A percentile compares a stretch with the other conserved stretches of the same genome.
Evolutionary conservation across 2,797 vertebrate genomes (phyloP).

Genomic region (Siniperca undulata): DNA sequence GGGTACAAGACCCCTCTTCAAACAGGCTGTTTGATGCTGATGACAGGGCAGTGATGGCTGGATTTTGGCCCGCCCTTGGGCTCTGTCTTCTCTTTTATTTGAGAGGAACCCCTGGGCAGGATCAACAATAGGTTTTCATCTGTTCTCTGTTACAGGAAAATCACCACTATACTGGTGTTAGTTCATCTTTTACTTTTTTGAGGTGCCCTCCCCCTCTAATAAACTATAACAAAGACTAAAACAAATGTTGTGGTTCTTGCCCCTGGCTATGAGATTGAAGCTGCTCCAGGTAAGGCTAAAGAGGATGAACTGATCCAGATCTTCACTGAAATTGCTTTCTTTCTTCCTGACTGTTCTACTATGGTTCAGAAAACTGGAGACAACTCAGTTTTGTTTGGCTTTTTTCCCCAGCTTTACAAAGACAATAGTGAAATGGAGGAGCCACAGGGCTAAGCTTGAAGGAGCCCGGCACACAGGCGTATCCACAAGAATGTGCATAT

Average conservation of each 20-base stretch:
- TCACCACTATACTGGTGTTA: constrained; percentile 49
- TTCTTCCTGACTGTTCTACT: constrained; percentile 33
- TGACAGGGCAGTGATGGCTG: constrained; percentile 82
- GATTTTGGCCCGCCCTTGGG: constrained; percentile 68
- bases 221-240: constrained; percentile 9
- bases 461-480: constrained; percentile 10
- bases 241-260: constrained; percentile 29
- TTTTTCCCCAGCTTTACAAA: constrained; percentile 33
- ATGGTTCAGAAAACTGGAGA: constrained; percentile 35
- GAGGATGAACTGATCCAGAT: constrained; percentile 39
- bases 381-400: constrained; percentile 38
- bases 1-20: constrained; percentile 80
- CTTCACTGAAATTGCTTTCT: constrained; percentile 7
- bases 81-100: constrained; percentile 74
- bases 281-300: neutral
- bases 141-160: constrained; percentile 63
- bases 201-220: constrained; percentile 12
- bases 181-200: constrained; percentile 59
- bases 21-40: constrained; percentile 84
- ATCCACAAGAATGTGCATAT: constrained; percentile 44
- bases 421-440: constrained; percentile 47
- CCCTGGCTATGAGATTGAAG: constrained; percentile 7
- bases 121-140: constrained; percentile 79
- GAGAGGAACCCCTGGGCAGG: constrained; percentile 75
- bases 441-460: constrained; percentile 23